Conservation (phyloP, 2,888 invertebrate species). For the Coecobrya sp. region DNA sequence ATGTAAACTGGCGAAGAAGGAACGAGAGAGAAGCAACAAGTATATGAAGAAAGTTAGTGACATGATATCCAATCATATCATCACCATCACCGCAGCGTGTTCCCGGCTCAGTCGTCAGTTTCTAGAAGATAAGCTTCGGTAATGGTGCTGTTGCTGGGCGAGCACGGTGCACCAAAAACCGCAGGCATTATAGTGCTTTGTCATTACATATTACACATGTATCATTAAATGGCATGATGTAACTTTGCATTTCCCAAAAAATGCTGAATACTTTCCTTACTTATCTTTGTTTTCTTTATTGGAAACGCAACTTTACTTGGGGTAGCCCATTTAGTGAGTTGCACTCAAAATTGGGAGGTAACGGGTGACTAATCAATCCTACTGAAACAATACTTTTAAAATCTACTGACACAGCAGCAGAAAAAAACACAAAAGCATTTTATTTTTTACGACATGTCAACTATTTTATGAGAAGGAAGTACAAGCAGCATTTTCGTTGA, state of each 20-base stretch:
- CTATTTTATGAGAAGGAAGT: neutral
- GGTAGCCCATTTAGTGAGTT: neutral
- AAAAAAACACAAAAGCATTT: neutral
- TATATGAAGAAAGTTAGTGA: neutral
- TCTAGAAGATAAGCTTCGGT: neutral
- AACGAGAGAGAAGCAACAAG: neutral
- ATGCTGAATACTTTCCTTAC: neutral
- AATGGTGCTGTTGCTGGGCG: neutral
- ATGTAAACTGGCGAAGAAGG: too few species aligned
- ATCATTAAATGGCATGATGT: neutral
- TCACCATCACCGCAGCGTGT: neutral
- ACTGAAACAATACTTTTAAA: neutral
- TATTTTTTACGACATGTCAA: constrained; percentile 5
- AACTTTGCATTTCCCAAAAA: neutral
- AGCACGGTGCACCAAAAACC: neutral
- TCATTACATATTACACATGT: neutral
- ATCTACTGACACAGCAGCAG: neutral
- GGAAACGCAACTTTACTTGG: neutral
- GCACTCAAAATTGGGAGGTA: neutral
- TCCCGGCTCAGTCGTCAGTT: neutral
- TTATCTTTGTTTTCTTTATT: neutral
- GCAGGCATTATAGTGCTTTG: neutral
- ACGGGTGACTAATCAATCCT: constrained; percentile 16
- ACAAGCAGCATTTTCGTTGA: neutral
- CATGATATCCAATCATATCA: neutral